A percentile compares a stretch with the other conserved stretches of the same genome.
These are phyloP conservation scores for Cheiracanthium punctorium DNA, from an alignment of 2,888 invertebrate species.

Conservation along the genomic window DNA sequence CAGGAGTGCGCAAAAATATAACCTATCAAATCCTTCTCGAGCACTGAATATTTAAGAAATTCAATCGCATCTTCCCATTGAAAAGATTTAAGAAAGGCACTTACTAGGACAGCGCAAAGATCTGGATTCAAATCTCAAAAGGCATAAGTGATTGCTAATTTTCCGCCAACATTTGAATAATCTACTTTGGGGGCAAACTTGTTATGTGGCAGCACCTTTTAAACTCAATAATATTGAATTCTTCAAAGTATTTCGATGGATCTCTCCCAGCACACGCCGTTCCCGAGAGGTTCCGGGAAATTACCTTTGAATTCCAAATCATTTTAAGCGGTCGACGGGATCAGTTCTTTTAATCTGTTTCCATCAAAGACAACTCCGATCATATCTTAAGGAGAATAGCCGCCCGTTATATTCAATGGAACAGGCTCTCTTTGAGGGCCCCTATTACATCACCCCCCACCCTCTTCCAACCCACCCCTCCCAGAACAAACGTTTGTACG, in stretches of 20 bases:
- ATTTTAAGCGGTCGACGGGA: constrained; percentile 53
- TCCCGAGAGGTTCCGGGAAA: constrained; percentile 29
- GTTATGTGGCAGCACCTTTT: constrained; percentile 48
- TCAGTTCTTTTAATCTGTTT: constrained; percentile 60
- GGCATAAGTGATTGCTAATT: constrained; percentile 48
- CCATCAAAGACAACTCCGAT: constrained; percentile 21
- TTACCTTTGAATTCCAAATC: constrained; percentile 67
- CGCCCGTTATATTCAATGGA: constrained; percentile 4
- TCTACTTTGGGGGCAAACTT: constrained; percentile 24
- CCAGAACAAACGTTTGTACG: constrained; percentile 24
- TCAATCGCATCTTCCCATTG: constrained; percentile 11
- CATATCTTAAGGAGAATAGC: constrained; percentile 8
- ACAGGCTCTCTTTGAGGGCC: constrained; percentile 8
- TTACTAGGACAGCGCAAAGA: not conserved
- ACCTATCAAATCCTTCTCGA: not conserved
- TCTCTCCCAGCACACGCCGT: not conserved
- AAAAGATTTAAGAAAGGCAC: constrained; percentile 17
- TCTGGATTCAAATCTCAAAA: constrained; percentile 16
- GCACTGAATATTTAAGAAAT: constrained; percentile 14
- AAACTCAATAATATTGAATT: constrained; percentile 52
- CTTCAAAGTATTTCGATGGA: constrained; percentile 48
- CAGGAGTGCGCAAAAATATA: not conserved
- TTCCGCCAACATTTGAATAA: constrained; percentile 41
- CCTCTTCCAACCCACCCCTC: not conserved
- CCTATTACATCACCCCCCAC: not conserved